phyloP scores from a whole-genome alignment of 2,888 invertebrate species.

The Lobophora halterata region DNA sequence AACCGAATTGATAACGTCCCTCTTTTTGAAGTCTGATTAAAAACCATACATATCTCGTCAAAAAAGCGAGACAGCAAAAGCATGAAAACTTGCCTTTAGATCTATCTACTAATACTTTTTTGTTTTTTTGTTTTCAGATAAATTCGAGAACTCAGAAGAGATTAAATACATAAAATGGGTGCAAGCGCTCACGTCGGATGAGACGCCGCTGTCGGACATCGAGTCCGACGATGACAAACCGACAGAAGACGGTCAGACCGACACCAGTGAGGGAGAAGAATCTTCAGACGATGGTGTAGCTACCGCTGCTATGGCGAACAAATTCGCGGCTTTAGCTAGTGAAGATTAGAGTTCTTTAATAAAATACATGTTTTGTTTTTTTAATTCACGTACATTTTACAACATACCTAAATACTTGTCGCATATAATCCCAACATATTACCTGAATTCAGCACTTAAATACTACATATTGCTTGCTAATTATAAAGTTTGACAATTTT shows the following conservation, averaged over 20 bases:
- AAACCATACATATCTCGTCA: too few relatives aligned
- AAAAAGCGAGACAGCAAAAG: not conserved
- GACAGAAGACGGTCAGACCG: conserved; percentile 8
- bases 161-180: conserved; percentile 84
- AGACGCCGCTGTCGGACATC: conserved; percentile 28
- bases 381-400: too few relatives aligned
- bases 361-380: too few relatives aligned
- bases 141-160: conserved; percentile 82
- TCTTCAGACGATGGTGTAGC: conserved; percentile 30
- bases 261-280: conserved; percentile 17
- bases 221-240: conserved; percentile 32
- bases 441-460: too few relatives aligned
- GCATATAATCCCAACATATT: too few relatives aligned
- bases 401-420: too few relatives aligned
- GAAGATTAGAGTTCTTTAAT: conserved; percentile 32
- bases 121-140: conserved; percentile 61
- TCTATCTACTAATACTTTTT: not conserved
- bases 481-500: too few relatives aligned
- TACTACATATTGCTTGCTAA: too few relatives aligned
- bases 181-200: conserved; percentile 76
- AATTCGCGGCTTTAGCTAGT: conserved; percentile 63
- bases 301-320: conserved; percentile 58
- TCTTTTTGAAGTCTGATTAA: too few relatives aligned
- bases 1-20: too few relatives aligned
- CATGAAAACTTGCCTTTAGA: not conserved